Evolutionary conservation across 2,113 vertebrate genomes (phyloP).

Genomic region (Hassar affinis): DNA sequence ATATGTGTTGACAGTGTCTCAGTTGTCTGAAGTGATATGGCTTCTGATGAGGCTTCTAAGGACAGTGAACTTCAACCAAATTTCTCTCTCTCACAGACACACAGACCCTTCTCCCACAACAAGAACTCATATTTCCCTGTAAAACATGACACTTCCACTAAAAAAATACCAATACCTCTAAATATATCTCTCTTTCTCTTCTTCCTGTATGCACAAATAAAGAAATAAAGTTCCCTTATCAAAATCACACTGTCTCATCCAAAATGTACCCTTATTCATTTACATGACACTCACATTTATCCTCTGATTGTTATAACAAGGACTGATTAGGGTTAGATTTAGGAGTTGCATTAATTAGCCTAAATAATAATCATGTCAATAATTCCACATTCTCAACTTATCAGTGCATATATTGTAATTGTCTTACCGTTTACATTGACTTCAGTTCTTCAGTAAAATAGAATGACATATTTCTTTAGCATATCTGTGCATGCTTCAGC

Average conservation of each 20-base stretch:
- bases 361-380: background rate
- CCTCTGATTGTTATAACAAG: background rate
- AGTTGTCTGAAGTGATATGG: conserved; percentile 12
- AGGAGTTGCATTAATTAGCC: background rate
- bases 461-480: background rate
- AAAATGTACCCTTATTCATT: background rate
- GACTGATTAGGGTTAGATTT: background rate
- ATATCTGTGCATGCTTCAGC: background rate
- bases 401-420: background rate
- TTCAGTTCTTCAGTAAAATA: background rate
- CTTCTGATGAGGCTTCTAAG: conserved; percentile 18
- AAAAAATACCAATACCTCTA: background rate
- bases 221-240: background rate
- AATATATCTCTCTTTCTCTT: background rate
- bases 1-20: conserved; percentile 31
- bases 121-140: background rate
- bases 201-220: background rate
- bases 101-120: background rate
- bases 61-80: conserved; percentile 16
- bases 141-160: background rate
- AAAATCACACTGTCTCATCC: background rate
- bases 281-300: background rate
- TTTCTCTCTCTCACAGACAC: background rate
- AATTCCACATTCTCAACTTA: background rate
- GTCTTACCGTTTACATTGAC: background rate